These are phyloP conservation scores for Hippoglossus stenolepis DNA, from an alignment of 2,113 vertebrate genomes.

Conservation along the genomic window DNA sequence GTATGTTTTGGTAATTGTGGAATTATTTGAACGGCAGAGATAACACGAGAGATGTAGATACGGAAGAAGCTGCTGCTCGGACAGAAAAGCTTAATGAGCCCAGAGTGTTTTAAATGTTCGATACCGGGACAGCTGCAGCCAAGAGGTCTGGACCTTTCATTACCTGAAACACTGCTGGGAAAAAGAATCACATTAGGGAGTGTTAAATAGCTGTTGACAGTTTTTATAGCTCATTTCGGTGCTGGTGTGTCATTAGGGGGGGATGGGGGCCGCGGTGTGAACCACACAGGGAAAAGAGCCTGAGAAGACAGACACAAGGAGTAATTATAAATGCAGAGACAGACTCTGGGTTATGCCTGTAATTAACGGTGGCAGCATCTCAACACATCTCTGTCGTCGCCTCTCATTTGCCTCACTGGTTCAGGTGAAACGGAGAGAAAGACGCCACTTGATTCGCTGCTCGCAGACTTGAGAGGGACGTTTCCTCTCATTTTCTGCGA, in stretches of 20 bases:
- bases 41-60: no score
- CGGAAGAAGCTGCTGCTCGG: not conserved
- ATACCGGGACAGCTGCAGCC: conserved; percentile 42
- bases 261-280: conserved; percentile 24
- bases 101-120: not conserved
- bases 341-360: conserved; percentile 48
- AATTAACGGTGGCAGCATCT: conserved; percentile 56
- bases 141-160: conserved; percentile 47
- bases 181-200: conserved; percentile 30
- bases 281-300: conserved; percentile 45
- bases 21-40: no score
- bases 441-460: not conserved
- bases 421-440: conserved; percentile 38
- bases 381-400: conserved; percentile 35
- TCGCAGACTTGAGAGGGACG: not conserved
- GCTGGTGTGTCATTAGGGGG: conserved; percentile 55
- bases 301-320: conserved; percentile 36
- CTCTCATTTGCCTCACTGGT: conserved; percentile 17
- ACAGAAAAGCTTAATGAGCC: not conserved
- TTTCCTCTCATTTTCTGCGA: not conserved
- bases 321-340: conserved; percentile 64
- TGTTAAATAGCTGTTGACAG: conserved; percentile 53
- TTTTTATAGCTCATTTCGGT: conserved; percentile 47
- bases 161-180: conserved; percentile 48
- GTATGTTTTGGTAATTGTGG: not conserved